Evolutionary conservation across 1,140 invertebrate species (phyloP), one percentile per base, ranked within the genome.

Genomic region (Adelges cooleyi): DNA sequence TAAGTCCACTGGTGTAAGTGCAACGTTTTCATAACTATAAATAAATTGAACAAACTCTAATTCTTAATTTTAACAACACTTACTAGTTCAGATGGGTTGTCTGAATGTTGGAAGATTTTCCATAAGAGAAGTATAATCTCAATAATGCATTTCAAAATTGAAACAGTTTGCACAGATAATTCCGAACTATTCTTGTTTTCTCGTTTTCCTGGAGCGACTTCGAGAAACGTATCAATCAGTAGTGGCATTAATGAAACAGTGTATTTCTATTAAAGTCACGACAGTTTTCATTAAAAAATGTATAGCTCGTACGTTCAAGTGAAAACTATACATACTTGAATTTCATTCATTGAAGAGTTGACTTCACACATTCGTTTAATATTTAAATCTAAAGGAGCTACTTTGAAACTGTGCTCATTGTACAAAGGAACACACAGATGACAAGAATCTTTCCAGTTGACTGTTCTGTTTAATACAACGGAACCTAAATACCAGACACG

Each of bases 391-490:
- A 69, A 69, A 33, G 66, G 67, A n/a, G 50, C 65, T 2, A 66
- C 42, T 6, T 67, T 68, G 11, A 69, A 50, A 25, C 66, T 65
- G 6, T 40, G 59, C 8, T 68, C 62, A 11, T 69, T 44, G 40
- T 71, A 66, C 11, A 71, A 52, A 25, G 69, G 66, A 23, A 71
- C 59, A 18, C 65, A 38, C 18, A 69, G 25, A 11, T 56, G 48
- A 17, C 50, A 42, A 10, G 66, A 33, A 33, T 33, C 38, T 27
- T 51, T 65, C 44, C 38, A 46, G 17, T 62, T 53, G 18, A 67
- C 17, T 25, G 46, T 11, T 65, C 71, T 46, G 80, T 70, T 69
- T 71, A 56, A 27, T 68, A 68, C 53, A 65, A 69, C 66, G 49
- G 42, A 59, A 59, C 33, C 53, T 59, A 17, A 29, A 50, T 15